Percentiles rank a stretch among this genome's conserved stretches.
Conservation (phyloP, 2,797 vertebrate genomes). For the Diglossa cyanea region DNA sequence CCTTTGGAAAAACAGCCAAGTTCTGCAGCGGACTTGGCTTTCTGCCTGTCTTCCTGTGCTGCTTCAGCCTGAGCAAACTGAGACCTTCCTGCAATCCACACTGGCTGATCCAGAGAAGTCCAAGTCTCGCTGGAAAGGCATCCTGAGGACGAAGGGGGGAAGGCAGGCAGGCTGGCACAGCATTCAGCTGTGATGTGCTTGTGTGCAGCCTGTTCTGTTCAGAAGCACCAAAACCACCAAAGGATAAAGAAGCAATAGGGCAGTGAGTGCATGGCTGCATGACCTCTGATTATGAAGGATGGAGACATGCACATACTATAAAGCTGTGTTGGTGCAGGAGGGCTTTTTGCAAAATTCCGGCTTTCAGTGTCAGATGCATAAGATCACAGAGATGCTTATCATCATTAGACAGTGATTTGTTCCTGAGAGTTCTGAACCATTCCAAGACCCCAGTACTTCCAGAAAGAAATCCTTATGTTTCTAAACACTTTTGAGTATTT, state of each 20-base stretch:
- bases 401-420: background rate
- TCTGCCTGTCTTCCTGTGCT: background rate
- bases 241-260: background rate
- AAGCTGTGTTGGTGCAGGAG: background rate
- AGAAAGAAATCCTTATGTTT: background rate
- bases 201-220: background rate
- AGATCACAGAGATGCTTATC: background rate
- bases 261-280: background rate
- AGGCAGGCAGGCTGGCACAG: background rate
- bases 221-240: background rate
- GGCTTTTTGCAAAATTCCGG: background rate
- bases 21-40: background rate
- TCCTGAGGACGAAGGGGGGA: background rate
- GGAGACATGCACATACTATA: background rate
- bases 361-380: background rate
- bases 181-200: background rate
- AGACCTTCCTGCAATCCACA: background rate
- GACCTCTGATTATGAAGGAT: fast-evolving
- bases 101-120: background rate
- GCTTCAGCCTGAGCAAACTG: background rate
- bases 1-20: conserved; percentile 14
- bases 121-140: background rate
- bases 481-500: background rate
- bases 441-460: background rate
- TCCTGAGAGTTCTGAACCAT: background rate